These are phyloP conservation scores for Brachypodius melanocephalos DNA, from an alignment of 2,113 vertebrate species.

Conservation along the genomic window DNA sequence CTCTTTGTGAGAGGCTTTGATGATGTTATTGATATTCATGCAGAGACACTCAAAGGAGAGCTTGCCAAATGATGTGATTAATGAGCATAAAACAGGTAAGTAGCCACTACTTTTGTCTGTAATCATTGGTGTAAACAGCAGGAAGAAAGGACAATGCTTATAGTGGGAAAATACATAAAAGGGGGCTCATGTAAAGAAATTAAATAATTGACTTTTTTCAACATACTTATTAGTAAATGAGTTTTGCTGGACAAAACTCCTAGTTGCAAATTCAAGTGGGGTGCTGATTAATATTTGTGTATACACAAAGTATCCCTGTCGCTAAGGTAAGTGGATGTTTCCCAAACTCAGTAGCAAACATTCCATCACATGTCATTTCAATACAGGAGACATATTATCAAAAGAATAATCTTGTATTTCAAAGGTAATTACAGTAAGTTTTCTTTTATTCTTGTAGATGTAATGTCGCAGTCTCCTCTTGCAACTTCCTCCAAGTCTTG, in stretches of 20 bases:
- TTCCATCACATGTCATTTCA: background rate
- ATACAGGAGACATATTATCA: background rate
- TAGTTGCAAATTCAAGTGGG: background rate
- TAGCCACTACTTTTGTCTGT: background rate
- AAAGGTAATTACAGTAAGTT: background rate
- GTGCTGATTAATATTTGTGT: background rate
- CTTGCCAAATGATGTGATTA: background rate
- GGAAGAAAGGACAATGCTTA: background rate
- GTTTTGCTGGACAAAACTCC: background rate
- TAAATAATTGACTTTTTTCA: background rate
- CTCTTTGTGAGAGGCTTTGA: background rate
- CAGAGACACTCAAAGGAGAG: background rate
- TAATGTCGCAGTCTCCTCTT: background rate
- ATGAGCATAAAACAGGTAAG: background rate
- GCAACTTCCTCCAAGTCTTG: background rate
- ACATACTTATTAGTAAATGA: background rate
- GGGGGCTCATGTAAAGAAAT: background rate
- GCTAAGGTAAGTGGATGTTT: background rate
- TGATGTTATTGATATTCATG: background rate
- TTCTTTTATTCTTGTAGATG: background rate
- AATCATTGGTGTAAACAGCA: background rate
- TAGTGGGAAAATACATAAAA: background rate
- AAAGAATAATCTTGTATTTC: background rate
- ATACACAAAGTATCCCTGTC: background rate
- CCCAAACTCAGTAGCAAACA: background rate